A percentile compares a stretch with the other conserved stretches of the same genome.
Conservation (phyloP, 2,113 vertebrate genomes). For the Chloropsis cyanopogon region DNA sequence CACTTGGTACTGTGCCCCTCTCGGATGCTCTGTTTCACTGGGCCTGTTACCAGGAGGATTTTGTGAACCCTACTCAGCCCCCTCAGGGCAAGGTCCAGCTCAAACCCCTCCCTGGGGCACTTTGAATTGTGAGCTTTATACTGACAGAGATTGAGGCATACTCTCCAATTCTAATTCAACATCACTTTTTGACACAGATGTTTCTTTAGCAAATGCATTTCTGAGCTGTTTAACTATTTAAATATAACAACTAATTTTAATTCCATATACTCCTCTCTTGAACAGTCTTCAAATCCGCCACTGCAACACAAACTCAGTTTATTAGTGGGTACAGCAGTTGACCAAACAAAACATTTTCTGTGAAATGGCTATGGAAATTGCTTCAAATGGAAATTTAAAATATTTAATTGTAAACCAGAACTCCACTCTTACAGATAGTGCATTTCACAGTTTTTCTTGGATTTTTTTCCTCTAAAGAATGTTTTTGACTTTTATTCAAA, state of each 20-base stretch:
- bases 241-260: not conserved
- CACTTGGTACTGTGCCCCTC: fast-evolving
- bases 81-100: not conserved
- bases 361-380: not conserved
- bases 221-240: not conserved
- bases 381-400: not conserved
- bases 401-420: not conserved
- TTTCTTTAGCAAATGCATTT: not conserved
- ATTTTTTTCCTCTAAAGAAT: not conserved
- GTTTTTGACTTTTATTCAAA: not conserved
- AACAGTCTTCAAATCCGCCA: not conserved
- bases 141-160: fast-evolving
- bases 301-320: not conserved
- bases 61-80: not conserved
- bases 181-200: not conserved
- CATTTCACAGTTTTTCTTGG: not conserved
- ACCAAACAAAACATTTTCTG: not conserved
- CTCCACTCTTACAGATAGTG: not conserved
- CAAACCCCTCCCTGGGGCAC: not conserved
- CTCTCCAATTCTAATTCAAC: not conserved
- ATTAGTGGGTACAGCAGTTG: not conserved
- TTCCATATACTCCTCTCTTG: not conserved
- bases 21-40: not conserved
- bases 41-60: not conserved
- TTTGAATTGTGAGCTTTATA: not conserved